Evolutionary conservation across 2,888 invertebrate genomes (phyloP).

Genomic region (Therioaphis trifolii): DNA sequence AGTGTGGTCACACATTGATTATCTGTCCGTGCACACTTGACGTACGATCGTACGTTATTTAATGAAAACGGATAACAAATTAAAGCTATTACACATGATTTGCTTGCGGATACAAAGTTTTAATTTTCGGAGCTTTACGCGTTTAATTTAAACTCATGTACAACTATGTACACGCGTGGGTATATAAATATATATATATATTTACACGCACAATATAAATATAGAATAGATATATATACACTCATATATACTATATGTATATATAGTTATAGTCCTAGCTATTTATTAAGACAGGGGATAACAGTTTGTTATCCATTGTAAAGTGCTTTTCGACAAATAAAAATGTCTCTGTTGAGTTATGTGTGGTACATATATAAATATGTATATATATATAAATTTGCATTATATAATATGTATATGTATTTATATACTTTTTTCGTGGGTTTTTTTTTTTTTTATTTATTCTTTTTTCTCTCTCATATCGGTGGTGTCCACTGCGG

Average conservation of each 20-base stretch:
- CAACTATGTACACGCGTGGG: neutral
- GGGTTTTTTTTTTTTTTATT: slow-evolving; percentile 7
- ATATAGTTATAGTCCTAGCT: no score
- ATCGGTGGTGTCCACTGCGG: neutral
- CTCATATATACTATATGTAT: no score
- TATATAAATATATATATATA: neutral
- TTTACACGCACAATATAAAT: no score
- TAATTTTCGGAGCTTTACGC: slow-evolving; percentile 1
- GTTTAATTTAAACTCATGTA: slow-evolving; percentile 8
- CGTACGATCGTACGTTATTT: no score
- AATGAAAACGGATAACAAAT: no score
- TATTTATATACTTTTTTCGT: neutral
- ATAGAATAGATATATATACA: no score
- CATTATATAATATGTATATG: neutral
- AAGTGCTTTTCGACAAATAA: slow-evolving; percentile 38
- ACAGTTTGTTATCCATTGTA: slow-evolving; percentile 32
- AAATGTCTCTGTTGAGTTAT: slow-evolving; percentile 17
- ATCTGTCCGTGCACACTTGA: no score
- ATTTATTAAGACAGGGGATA: slow-evolving; percentile 41
- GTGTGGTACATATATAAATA: no score
- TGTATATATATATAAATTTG: no score
- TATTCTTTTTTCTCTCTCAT: neutral
- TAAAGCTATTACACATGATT: no score
- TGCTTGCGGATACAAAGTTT: slow-evolving; percentile 13
- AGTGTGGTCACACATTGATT: no score